Evolutionary conservation across 2,113 vertebrate genomes (phyloP), one percentile per base, ranked within the genome.

Genomic region (Thunnus maccoyii): DNA sequence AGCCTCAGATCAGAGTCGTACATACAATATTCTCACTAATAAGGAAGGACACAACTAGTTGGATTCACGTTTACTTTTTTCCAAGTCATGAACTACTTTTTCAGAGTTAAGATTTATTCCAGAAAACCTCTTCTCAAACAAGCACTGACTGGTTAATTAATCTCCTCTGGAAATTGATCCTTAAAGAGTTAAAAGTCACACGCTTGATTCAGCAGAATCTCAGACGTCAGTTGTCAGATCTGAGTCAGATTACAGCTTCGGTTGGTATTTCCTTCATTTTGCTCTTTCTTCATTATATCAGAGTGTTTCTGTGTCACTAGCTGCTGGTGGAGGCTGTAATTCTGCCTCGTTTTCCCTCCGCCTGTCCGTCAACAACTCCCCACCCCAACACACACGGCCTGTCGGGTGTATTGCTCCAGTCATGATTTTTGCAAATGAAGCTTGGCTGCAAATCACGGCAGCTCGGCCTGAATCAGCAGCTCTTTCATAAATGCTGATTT

Each of bases 351-450:
- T 75, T 52, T 44, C 22, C 67, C 44, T 52, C 41, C 20, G 63
- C 78, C 78, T 73, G 78, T 82, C 84, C 13, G 20, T 82, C 73
- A 68, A 6, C 20, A 12, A 8, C 32, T 32, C 32, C 15, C 51
- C 65, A 1, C 12, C 17, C 11, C 71, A 44, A 20, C 72, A 44
- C 68, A 46, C 51, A 20, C 32, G 16, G 78, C 52, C 84, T 73
- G 80, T 71, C 69, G 79, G 74, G 54, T 41, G 75, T 87, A 87
- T 87, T 87, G 87, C 89, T 61, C 86, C 56, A 54, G 79, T 93
- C 83, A 91, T 87, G 89, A 90, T 88, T 91, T 89, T 93, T 90
- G 82, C 89, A 91, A 93, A 92, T 91, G 82, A 91, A 90, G 91
- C 73, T 64, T 44, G 63, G 77, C 82, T 88, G 86, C 83, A 93